Evolutionary conservation across 2,113 vertebrate genomes (phyloP).

Genomic region (Oncorhynchus gorbuscha): DNA sequence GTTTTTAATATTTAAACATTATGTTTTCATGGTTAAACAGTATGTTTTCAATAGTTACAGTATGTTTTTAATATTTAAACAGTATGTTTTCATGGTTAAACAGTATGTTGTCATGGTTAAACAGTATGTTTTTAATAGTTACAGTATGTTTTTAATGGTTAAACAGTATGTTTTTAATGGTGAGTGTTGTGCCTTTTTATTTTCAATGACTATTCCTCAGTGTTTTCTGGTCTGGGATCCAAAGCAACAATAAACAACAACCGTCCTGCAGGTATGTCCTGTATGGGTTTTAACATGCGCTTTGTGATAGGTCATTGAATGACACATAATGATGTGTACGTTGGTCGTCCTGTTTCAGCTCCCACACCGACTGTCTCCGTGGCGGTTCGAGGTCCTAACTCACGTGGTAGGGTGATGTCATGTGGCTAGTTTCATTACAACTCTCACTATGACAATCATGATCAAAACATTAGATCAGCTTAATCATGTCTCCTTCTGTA

Average conservation of each 20-base stretch:
- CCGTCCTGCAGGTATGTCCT: constrained; percentile 42
- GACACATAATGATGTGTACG: neutral
- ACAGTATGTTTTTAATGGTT: too few relatives aligned
- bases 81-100: too few relatives aligned
- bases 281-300: too few relatives aligned
- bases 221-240: constrained; percentile 63
- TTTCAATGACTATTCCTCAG: constrained; percentile 21
- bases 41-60: too few relatives aligned
- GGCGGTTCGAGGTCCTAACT: constrained; percentile 49
- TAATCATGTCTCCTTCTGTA: constrained; percentile 4
- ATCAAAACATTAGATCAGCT: neutral
- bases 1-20: too few relatives aligned
- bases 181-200: too few relatives aligned
- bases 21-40: too few relatives aligned
- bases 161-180: too few relatives aligned
- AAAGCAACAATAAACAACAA: constrained; percentile 42
- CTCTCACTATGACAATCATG: neutral
- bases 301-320: neutral
- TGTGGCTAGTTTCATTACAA: neutral
- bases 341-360: constrained; percentile 34
- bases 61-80: too few relatives aligned
- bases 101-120: too few relatives aligned
- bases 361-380: constrained; percentile 42
- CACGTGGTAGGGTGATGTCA: constrained; percentile 40
- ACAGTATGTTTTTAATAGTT: too few relatives aligned